phyloP scores from a whole-genome alignment of 2,797 vertebrate genomes.

The Bovichtus diacanthus region DNA sequence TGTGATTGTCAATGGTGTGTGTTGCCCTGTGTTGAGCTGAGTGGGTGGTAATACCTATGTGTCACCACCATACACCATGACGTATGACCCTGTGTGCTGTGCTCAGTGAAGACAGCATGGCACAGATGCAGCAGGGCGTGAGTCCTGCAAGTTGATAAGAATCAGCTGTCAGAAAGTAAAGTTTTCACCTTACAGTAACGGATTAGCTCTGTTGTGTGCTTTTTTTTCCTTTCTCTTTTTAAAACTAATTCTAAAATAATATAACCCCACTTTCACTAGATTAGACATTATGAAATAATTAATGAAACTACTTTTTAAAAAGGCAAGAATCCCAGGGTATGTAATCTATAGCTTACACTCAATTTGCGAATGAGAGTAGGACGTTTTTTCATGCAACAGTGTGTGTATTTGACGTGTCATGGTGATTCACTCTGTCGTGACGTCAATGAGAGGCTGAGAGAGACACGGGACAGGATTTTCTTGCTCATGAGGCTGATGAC shows the following conservation, averaged over 20 bases:
- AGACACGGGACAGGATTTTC: slow-evolving; percentile 45
- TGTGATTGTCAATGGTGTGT: slow-evolving; percentile 54
- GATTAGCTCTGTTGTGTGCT: neutral
- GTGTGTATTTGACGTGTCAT: slow-evolving; percentile 13
- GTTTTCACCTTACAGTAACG: neutral
- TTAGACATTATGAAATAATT: neutral
- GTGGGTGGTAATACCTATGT: slow-evolving; percentile 56
- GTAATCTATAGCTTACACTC: neutral
- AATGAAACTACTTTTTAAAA: neutral
- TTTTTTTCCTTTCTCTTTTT: neutral
- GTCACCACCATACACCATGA: slow-evolving; percentile 47
- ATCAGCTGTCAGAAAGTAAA: slow-evolving; percentile 4
- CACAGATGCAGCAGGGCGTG: slow-evolving; percentile 3
- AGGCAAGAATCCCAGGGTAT: neutral
- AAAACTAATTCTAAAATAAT: neutral
- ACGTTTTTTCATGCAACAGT: neutral
- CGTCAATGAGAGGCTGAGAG: slow-evolving; percentile 33
- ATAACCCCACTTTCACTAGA: neutral
- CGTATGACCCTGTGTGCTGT: slow-evolving; percentile 22
- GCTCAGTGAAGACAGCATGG: slow-evolving; percentile 21
- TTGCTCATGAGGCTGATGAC: slow-evolving; percentile 64
- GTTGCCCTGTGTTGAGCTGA: slow-evolving; percentile 28
- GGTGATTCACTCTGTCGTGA: slow-evolving; percentile 25
- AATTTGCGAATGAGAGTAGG: neutral
- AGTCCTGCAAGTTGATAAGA: neutral